These are phyloP conservation scores for Stenurella melanura DNA, from an alignment of 2,888 invertebrate species.

Conservation along the genomic window DNA sequence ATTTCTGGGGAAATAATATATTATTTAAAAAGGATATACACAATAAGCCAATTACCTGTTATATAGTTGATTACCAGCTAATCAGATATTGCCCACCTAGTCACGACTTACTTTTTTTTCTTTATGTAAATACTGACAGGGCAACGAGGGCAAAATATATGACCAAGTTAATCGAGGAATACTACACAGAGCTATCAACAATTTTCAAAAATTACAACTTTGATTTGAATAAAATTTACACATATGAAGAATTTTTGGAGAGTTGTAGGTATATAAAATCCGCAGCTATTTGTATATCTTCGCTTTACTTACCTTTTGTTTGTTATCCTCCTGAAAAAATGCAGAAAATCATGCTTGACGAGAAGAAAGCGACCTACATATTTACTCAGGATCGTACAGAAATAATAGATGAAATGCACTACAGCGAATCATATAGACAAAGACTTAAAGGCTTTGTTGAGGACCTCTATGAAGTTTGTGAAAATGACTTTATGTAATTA, in stretches of 20 bases:
- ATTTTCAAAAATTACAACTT: slow-evolving; percentile 51
- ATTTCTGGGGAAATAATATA: slow-evolving; percentile 66
- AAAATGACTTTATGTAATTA: slow-evolving; percentile 2
- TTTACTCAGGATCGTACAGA: slow-evolving; percentile 28
- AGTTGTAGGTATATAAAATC: slow-evolving; percentile 57
- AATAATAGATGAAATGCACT: slow-evolving; percentile 22
- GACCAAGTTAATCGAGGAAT: slow-evolving; percentile 53
- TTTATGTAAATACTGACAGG: slow-evolving; percentile 56
- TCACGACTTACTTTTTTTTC: slow-evolving; percentile 75
- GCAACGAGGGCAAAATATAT: slow-evolving; percentile 52
- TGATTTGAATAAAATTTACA: slow-evolving; percentile 53
- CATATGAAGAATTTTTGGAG: slow-evolving; percentile 57
- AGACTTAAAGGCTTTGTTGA: slow-evolving; percentile 26
- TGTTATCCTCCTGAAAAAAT: slow-evolving; percentile 16
- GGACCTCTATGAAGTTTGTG: slow-evolving; percentile 41
- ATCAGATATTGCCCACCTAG: slow-evolving; percentile 78
- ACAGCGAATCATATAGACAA: background rate
- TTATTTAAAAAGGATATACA: slow-evolving; percentile 58
- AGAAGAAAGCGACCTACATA: background rate
- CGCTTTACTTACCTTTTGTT: slow-evolving; percentile 17
- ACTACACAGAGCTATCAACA: slow-evolving; percentile 55
- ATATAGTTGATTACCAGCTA: slow-evolving; percentile 67
- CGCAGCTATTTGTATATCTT: slow-evolving; percentile 46
- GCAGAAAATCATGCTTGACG: slow-evolving; percentile 24
- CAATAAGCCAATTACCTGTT: slow-evolving; percentile 57